These are phyloP conservation scores for Oxystoma pomonae DNA, from an alignment of 2,888 invertebrate genomes.

Conservation along the genomic window DNA sequence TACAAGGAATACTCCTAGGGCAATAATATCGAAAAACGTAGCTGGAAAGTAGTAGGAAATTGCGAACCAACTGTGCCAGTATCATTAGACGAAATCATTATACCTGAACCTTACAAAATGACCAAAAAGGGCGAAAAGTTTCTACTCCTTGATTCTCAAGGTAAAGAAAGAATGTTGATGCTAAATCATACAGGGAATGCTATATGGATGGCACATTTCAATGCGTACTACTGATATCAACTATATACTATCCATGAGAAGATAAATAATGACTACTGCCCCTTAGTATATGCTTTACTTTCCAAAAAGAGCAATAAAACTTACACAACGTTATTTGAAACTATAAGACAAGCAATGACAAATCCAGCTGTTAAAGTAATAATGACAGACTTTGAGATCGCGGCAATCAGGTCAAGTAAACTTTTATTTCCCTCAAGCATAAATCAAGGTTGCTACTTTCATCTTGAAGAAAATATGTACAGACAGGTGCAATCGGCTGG, in stretches of 20 bases:
- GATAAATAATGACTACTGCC: background rate
- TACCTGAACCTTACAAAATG: background rate
- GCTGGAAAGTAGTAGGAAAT: background rate
- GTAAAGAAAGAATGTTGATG: background rate
- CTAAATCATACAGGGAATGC: background rate
- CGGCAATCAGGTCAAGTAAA: background rate
- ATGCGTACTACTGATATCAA: background rate
- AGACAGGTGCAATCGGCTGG: background rate
- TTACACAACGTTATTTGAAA: background rate
- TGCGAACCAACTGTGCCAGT: background rate
- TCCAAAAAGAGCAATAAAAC: background rate
- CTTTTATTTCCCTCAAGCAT: background rate
- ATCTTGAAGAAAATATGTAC: background rate
- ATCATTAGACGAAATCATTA: background rate
- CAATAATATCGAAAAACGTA: background rate
- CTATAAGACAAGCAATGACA: background rate
- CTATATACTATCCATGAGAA: background rate
- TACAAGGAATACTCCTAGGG: background rate
- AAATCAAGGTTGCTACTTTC: background rate
- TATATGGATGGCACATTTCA: background rate
- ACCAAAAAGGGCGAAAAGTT: background rate
- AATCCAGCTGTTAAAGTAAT: background rate
- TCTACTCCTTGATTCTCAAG: background rate
- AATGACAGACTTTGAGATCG: background rate
- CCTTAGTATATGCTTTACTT: background rate